phyloP scores from a whole-genome alignment of 2,797 vertebrate genomes.

The Anguilla megastoma region DNA sequence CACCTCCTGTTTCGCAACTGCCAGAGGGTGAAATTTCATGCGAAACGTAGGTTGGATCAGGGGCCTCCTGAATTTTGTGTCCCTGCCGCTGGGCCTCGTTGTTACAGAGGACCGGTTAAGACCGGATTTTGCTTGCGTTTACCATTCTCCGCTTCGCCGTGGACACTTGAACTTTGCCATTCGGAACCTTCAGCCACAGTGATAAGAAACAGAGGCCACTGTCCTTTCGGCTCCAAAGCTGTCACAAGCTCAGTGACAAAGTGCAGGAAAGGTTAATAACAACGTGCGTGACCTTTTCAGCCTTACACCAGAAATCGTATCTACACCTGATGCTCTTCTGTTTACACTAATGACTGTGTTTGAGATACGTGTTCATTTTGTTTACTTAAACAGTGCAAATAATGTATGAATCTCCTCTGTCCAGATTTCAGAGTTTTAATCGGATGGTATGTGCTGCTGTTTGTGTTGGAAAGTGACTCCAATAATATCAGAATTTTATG shows the following conservation, averaged over 20 bases:
- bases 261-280: neutral
- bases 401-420: neutral
- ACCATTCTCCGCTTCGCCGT: neutral
- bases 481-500: neutral
- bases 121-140: neutral
- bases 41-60: constrained; percentile 15
- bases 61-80: neutral
- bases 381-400: neutral
- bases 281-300: neutral
- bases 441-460: neutral
- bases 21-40: neutral
- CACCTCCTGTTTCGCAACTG: neutral
- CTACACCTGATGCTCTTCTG: neutral
- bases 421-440: neutral
- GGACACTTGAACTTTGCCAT: constrained; percentile 20
- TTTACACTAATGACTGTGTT: neutral
- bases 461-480: neutral
- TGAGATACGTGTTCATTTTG: neutral
- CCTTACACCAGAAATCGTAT: neutral
- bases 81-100: neutral
- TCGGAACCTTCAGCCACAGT: neutral
- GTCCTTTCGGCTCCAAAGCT: neutral
- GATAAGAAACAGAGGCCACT: neutral
- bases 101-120: neutral
- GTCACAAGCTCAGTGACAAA: neutral